Percentiles rank a stretch among this genome's conserved stretches.
These are phyloP conservation scores for Pachymerium ferrugineum DNA, from an alignment of 2,888 invertebrate species.

Conservation along the genomic window DNA sequence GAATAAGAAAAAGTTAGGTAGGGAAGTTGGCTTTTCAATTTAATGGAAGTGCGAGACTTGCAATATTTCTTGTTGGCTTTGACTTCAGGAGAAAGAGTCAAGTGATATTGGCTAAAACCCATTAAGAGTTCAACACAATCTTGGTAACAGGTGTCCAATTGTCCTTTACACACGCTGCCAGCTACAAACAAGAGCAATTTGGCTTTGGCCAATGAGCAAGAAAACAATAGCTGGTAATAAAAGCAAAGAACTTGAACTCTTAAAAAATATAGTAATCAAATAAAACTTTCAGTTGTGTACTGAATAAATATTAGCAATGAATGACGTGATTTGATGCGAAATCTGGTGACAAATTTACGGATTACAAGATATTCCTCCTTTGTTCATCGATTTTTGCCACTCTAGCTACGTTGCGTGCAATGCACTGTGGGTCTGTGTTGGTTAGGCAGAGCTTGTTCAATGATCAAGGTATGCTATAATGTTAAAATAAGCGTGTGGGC, in stretches of 20 bases:
- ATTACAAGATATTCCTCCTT: too few relatives aligned
- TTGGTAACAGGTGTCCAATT: neutral
- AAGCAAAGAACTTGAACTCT: neutral
- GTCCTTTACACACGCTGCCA: neutral
- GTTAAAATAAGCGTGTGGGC: too few relatives aligned
- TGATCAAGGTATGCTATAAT: too few relatives aligned
- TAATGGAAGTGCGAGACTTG: neutral
- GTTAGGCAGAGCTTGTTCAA: too few relatives aligned
- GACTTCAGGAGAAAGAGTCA: neutral
- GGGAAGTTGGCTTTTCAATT: neutral
- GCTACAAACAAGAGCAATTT: neutral
- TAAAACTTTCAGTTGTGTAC: too few relatives aligned
- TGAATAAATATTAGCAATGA: too few relatives aligned
- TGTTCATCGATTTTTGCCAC: too few relatives aligned
- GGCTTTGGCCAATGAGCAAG: neutral
- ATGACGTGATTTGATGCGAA: too few relatives aligned
- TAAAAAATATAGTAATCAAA: neutral
- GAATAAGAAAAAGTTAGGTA: neutral
- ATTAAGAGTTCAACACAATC: neutral
- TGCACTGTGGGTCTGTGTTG: too few relatives aligned
- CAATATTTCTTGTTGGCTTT: neutral
- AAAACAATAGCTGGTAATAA: neutral
- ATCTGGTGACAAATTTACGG: too few relatives aligned
- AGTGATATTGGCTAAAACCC: neutral
- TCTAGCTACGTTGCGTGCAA: too few relatives aligned